Evolutionary conservation across 2,797 vertebrate species (phyloP).

Genomic region (Mus spretus): DNA sequence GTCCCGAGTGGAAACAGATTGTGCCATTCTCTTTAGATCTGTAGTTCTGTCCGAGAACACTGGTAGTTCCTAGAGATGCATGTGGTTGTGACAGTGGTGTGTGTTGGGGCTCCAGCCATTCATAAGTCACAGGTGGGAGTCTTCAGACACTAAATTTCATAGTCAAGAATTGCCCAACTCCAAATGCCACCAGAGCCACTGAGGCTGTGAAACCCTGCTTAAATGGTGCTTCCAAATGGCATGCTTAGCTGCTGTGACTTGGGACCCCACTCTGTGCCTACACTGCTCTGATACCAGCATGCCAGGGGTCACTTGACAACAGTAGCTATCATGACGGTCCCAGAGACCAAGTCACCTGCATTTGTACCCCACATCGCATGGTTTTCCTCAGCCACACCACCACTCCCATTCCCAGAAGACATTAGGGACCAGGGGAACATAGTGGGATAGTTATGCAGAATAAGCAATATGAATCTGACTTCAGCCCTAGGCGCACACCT

Average conservation of each 20-base stretch:
- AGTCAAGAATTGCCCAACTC: background rate
- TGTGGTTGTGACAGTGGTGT: background rate
- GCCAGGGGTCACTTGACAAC: background rate
- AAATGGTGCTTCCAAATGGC: accelerated
- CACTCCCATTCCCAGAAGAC: accelerated
- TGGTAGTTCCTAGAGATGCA: background rate
- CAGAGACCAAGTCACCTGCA: accelerated
- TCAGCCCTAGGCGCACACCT: accelerated
- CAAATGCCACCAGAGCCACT: accelerated
- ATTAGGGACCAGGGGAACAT: background rate
- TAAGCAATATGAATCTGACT: too few relatives aligned
- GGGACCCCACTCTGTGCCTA: accelerated
- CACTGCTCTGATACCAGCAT: background rate
- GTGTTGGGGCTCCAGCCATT: too few relatives aligned
- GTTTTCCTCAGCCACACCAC: accelerated
- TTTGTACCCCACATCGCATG: background rate
- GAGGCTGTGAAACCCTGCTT: background rate
- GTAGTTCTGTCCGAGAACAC: background rate
- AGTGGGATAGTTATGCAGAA: accelerated
- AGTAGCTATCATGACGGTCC: accelerated
- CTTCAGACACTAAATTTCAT: accelerated
- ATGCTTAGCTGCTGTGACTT: background rate
- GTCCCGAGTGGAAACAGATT: background rate
- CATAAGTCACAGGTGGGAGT: background rate
- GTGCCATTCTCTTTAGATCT: background rate